phyloP scores from a whole-genome alignment of 2,888 invertebrate species.

The Scaptomyza polygonia region DNA sequence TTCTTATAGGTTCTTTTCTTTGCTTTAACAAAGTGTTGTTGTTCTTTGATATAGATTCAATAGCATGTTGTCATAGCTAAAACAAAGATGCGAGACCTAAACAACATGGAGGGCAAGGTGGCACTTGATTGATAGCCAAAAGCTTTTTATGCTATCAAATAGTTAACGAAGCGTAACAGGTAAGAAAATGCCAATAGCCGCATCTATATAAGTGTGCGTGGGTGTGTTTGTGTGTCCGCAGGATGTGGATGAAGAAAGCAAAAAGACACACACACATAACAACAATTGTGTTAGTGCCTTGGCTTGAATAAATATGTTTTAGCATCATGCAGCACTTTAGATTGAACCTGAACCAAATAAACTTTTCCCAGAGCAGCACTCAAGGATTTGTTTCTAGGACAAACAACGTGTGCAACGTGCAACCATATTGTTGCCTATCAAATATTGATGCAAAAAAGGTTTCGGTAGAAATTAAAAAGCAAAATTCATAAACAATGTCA shows the following conservation, averaged over 20 bases:
- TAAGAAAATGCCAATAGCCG: conserved; percentile 43
- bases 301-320: neutral
- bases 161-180: conserved; percentile 78
- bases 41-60: conserved; percentile 1
- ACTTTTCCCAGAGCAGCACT: neutral
- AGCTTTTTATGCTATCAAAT: conserved; percentile 66
- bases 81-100: neutral
- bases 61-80: conserved; percentile 4
- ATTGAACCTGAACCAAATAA: neutral
- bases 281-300: conserved; percentile 1
- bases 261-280: too few species aligned
- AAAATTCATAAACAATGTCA: too few species aligned
- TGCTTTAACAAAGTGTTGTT: neutral
- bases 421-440: neutral
- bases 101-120: conserved; percentile 7
- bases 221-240: conserved; percentile 7
- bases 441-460: too few species aligned
- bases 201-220: neutral
- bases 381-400: neutral
- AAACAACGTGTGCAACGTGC: neutral
- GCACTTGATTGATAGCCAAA: conserved; percentile 75
- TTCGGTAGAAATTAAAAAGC: too few species aligned
- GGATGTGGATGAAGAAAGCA: neutral
- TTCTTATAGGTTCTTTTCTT: conserved; percentile 2
- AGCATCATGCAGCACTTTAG: neutral